phyloP scores from a whole-genome alignment of 64 coral and sea anemone genomes.

The Orbicella faveolata region DNA sequence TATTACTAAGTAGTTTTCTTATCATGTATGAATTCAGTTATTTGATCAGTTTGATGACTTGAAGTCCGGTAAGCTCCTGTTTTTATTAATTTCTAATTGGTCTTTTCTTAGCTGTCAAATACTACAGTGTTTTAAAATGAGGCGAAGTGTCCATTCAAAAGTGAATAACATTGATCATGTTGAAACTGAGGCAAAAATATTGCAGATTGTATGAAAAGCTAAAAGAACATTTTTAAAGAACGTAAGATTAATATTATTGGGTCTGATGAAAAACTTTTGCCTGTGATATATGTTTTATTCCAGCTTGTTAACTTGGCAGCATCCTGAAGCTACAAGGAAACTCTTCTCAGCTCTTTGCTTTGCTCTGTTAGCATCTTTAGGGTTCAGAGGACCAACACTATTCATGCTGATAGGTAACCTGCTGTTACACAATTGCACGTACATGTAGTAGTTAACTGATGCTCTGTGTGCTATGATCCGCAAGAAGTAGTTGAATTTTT shows the following conservation, averaged over 20 bases:
- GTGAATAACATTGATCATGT: no score
- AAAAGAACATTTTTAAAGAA: neutral
- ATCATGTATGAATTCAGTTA: neutral
- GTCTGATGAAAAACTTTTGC: neutral
- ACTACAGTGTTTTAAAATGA: no score
- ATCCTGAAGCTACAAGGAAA: slow-evolving; percentile 50
- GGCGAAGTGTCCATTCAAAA: no score
- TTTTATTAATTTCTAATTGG: no score
- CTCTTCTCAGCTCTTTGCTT: slow-evolving; percentile 50
- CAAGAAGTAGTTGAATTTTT: neutral
- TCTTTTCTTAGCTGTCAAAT: no score
- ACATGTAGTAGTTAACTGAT: neutral
- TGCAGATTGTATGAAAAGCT: no score
- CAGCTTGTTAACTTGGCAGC: slow-evolving; percentile 88
- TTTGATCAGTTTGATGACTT: neutral
- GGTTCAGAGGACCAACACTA: slow-evolving; percentile 60
- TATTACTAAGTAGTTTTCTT: slow-evolving; percentile 24
- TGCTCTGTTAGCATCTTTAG: slow-evolving; percentile 49
- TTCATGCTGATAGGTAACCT: slow-evolving; percentile 66
- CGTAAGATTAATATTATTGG: neutral
- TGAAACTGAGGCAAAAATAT: no score
- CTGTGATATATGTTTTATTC: neutral
- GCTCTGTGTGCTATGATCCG: neutral
- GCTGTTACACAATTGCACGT: neutral
- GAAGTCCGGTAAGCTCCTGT: no score